Evolutionary conservation across 2,797 vertebrate species (phyloP).

Genomic region (Podarcis siculus): DNA sequence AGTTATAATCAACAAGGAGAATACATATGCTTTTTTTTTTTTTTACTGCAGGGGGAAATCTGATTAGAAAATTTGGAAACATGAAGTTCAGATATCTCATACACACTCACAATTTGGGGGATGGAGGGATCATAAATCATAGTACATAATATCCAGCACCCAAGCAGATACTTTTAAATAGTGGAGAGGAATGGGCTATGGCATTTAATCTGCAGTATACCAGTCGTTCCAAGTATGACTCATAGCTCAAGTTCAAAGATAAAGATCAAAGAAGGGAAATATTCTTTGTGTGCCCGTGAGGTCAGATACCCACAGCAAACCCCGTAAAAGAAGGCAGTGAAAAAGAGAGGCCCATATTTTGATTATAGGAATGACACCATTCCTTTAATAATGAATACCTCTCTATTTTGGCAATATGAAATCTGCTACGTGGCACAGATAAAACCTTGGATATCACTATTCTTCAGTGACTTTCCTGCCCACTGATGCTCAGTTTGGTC

Average conservation of each 20-base stretch:
- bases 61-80: background rate
- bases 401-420: conserved; percentile 11
- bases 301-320: conserved; percentile 38
- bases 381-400: conserved; percentile 14
- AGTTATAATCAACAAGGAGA: background rate
- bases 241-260: conserved; percentile 57
- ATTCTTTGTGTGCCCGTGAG: conserved; percentile 33
- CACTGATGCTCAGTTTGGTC: background rate
- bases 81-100: conserved; percentile 1
- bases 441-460: background rate
- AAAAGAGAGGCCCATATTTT: conserved; percentile 4
- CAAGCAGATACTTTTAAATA: background rate
- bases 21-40: background rate
- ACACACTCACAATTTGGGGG: background rate
- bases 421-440: background rate
- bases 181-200: background rate
- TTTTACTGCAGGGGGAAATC: background rate
- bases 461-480: conserved; percentile 7
- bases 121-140: background rate
- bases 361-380: conserved; percentile 41
- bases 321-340: conserved; percentile 17
- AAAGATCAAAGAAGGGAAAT: conserved; percentile 52
- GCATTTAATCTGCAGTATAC: conserved; percentile 12
- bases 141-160: background rate
- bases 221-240: conserved; percentile 26